Percentiles rank a stretch among this genome's conserved stretches.
These are phyloP conservation scores for Paralichthys olivaceus DNA, from an alignment of 2,113 vertebrate species.

Conservation along the genomic window DNA sequence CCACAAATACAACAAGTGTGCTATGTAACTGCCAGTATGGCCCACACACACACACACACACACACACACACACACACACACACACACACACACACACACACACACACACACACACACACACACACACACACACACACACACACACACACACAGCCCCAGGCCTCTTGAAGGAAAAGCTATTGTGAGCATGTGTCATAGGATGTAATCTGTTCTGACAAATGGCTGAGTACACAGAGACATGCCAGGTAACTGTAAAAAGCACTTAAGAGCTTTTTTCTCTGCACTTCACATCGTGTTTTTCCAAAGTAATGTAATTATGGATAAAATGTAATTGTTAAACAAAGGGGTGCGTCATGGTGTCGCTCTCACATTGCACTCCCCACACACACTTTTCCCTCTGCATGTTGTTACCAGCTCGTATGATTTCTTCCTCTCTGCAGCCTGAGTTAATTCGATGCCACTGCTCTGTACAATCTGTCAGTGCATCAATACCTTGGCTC, in stretches of 20 bases:
- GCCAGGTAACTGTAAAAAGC: constrained; percentile 10
- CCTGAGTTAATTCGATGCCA: constrained; percentile 12
- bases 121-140: no score
- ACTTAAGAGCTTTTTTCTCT: not conserved
- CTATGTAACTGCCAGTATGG: constrained; percentile 39
- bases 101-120: no score
- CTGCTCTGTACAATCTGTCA: constrained; percentile 72
- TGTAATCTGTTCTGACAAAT: constrained; percentile 23
- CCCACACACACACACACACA: constrained; percentile 6
- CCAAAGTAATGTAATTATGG: constrained; percentile 17
- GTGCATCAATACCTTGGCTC: constrained; percentile 97
- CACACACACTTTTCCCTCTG: constrained; percentile 3
- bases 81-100: no score
- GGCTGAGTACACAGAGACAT: constrained; percentile 2
- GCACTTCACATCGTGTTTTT: constrained; percentile 36
- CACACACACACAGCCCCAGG: constrained; percentile 3
- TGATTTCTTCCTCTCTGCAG: constrained; percentile 29
- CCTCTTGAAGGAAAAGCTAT: constrained; percentile 35
- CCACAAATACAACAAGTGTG: constrained; percentile 67
- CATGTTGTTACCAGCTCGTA: constrained; percentile 23
- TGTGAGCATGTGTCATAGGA: constrained; percentile 20
- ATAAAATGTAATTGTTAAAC: constrained; percentile 30
- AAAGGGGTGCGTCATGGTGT: constrained; percentile 24
- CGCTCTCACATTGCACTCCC: constrained; percentile 2
- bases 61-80: no score